phyloP scores from a whole-genome alignment of 2,888 invertebrate genomes.

The Idaea dimidiata region DNA sequence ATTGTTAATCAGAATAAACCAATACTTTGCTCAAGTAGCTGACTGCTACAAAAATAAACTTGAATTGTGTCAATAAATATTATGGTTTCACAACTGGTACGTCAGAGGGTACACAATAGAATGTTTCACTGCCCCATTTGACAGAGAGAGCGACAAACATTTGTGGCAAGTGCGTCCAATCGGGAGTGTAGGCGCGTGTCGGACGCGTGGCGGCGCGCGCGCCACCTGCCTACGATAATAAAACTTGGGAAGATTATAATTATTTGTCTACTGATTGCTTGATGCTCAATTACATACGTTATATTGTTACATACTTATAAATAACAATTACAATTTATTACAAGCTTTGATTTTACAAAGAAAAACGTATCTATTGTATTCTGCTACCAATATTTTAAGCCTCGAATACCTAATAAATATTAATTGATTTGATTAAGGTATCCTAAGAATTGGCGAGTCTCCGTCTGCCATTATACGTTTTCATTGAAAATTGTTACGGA shows the following conservation, averaged over 20 bases:
- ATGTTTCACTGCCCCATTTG: conserved; percentile 56
- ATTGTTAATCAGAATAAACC: background rate
- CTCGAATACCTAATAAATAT: too few relatives aligned
- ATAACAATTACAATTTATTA: background rate
- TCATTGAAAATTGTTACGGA: too few relatives aligned
- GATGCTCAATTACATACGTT: background rate
- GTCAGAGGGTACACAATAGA: conserved; percentile 46
- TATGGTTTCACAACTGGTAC: conserved; percentile 49
- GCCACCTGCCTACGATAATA: conserved; percentile 49
- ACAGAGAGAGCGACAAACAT: conserved; percentile 51
- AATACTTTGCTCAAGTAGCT: background rate
- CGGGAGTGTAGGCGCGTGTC: conserved; percentile 47
- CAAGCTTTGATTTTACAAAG: too few relatives aligned
- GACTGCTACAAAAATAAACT: conserved; percentile 9
- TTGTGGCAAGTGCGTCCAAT: conserved; percentile 72
- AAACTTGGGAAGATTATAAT: background rate
- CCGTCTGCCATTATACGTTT: too few relatives aligned
- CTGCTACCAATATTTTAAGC: too few relatives aligned
- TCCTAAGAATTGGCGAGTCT: too few relatives aligned
- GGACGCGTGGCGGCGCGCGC: conserved; percentile 30
- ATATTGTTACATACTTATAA: background rate
- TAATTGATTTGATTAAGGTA: too few relatives aligned
- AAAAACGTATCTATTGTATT: too few relatives aligned
- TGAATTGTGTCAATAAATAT: conserved; percentile 47
- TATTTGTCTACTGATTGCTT: background rate